A percentile compares a stretch with the other conserved stretches of the same genome.
These are phyloP conservation scores for Calliopsis andreniformis DNA, from an alignment of 1,140 invertebrate species.

Conservation along the genomic window DNA sequence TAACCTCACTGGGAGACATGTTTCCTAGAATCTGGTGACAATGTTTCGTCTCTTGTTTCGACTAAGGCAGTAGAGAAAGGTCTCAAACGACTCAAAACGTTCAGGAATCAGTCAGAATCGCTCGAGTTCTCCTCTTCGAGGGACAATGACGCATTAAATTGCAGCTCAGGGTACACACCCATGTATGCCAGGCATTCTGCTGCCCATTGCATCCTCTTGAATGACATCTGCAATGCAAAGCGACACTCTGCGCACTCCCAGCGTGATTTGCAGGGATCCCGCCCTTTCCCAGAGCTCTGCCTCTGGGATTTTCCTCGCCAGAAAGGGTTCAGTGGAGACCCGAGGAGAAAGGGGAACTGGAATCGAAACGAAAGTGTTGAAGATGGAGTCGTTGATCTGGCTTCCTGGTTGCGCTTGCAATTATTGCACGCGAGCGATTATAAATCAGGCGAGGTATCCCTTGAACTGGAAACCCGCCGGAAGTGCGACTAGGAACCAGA, in stretches of 20 bases:
- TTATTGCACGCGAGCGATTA: slow-evolving; percentile 20
- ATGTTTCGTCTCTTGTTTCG: too few relatives aligned
- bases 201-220: slow-evolving; percentile 8
- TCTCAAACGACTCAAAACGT: too few relatives aligned
- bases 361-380: slow-evolving; percentile 28
- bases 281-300: too few relatives aligned
- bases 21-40: too few relatives aligned
- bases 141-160: slow-evolving; percentile 24
- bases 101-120: slow-evolving; percentile 13
- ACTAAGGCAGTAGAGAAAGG: too few relatives aligned
- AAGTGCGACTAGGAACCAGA: neutral
- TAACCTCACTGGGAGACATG: too few relatives aligned
- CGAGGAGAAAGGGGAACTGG: neutral
- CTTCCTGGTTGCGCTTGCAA: slow-evolving; percentile 3
- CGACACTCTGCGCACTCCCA: neutral
- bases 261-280: slow-evolving; percentile 5
- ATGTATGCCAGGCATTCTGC: slow-evolving; percentile 26
- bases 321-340: too few relatives aligned
- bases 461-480: slow-evolving; percentile 7
- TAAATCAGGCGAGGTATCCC: slow-evolving; percentile 13
- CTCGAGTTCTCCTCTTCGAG: slow-evolving; percentile 7
- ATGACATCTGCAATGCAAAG: slow-evolving; percentile 42
- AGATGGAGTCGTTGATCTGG: slow-evolving; percentile 39
- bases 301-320: neutral
- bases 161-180: slow-evolving; percentile 1